phyloP scores from a whole-genome alignment of 2,797 vertebrate species.

The Craterocephalus amniculus region DNA sequence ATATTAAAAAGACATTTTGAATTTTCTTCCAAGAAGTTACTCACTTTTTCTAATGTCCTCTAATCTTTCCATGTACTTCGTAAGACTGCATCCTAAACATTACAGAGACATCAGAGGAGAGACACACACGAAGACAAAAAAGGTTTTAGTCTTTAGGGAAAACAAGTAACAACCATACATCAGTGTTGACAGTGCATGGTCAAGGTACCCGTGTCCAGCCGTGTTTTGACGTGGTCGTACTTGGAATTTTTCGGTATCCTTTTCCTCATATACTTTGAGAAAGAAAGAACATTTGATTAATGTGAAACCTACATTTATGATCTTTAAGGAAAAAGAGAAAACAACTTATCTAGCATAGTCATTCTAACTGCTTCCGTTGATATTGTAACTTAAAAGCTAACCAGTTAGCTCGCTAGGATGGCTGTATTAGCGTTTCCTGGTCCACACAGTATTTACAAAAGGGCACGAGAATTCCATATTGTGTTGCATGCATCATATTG shows the following conservation, averaged over 20 bases:
- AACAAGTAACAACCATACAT: not conserved
- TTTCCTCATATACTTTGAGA: conserved; percentile 86
- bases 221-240: conserved; percentile 90
- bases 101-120: not conserved
- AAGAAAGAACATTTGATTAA: conserved; percentile 3
- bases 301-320: not conserved
- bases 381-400: conserved; percentile 52
- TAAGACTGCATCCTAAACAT: conserved; percentile 87
- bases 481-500: no score
- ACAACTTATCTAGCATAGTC: not conserved
- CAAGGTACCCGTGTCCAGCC: conserved; percentile 89
- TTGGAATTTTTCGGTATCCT: conserved; percentile 89
- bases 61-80: conserved; percentile 91
- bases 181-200: not conserved
- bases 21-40: conserved; percentile 59
- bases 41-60: conserved; percentile 94
- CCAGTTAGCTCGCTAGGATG: conserved; percentile 25
- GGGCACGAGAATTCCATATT: not conserved
- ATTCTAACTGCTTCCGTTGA: conserved; percentile 31
- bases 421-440: not conserved
- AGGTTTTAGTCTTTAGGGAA: not conserved
- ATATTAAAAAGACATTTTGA: not conserved
- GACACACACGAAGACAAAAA: not conserved
- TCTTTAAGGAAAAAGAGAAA: not conserved
- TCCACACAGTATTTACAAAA: not conserved